Evolutionary conservation across 1,140 invertebrate genomes (phyloP).

Genomic region (Holcopasites calliopsidis): DNA sequence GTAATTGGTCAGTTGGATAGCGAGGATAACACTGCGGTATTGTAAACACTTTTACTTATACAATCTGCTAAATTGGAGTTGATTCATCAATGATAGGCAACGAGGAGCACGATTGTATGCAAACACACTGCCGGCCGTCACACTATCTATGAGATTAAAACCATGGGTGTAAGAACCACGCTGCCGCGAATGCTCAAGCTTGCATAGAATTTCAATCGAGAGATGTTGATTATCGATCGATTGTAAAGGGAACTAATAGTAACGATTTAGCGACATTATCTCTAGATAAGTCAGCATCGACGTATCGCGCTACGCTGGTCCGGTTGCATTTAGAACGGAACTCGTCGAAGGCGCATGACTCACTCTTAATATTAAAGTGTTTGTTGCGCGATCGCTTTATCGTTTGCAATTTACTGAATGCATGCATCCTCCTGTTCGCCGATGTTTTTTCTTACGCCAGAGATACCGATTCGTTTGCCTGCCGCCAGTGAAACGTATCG

Average conservation of each 20-base stretch:
- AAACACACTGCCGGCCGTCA: too few relatives aligned
- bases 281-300: slow-evolving; percentile 11
- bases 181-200: too few relatives aligned
- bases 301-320: background rate
- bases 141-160: too few relatives aligned
- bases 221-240: slow-evolving; percentile 16
- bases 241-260: background rate
- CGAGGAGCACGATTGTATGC: background rate
- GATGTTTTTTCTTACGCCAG: background rate
- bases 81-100: background rate
- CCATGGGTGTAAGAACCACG: too few relatives aligned
- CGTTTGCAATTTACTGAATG: background rate
- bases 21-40: too few relatives aligned
- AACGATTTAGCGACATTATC: slow-evolving; percentile 31
- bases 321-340: slow-evolving; percentile 4
- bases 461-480: background rate
- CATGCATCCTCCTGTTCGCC: background rate
- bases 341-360: slow-evolving; percentile 17
- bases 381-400: slow-evolving; percentile 12
- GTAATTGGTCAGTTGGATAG: too few relatives aligned
- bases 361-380: slow-evolving; percentile 44
- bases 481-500: background rate
- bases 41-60: too few relatives aligned
- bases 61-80: background rate
- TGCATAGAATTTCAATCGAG: background rate